phyloP scores from a whole-genome alignment of 2,888 invertebrate species.

The Alsophila aescularia region DNA sequence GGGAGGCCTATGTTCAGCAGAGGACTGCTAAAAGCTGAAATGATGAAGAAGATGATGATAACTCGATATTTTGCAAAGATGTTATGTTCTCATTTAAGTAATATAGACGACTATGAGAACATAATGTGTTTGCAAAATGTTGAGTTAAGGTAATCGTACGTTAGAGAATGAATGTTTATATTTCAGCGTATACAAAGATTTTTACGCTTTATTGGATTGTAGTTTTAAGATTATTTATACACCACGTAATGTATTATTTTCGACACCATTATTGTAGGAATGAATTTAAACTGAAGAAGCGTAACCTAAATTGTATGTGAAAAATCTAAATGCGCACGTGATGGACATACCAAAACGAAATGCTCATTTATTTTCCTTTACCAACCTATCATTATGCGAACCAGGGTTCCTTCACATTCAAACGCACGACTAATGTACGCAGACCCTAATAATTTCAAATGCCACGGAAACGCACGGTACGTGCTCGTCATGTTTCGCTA shows the following conservation, averaged over 20 bases:
- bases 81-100: too few species aligned
- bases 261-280: not conserved
- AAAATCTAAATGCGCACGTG: constrained; percentile 8
- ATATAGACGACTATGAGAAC: too few species aligned
- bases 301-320: not conserved
- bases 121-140: too few species aligned
- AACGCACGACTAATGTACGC: constrained; percentile 11
- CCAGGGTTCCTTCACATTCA: constrained; percentile 15
- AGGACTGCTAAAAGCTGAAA: too few species aligned
- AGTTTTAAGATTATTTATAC: not conserved
- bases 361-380: constrained; percentile 11
- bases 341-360: not conserved
- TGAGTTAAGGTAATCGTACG: too few species aligned
- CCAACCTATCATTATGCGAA: constrained; percentile 19
- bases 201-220: not conserved
- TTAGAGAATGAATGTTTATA: too few species aligned
- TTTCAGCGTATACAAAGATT: too few species aligned
- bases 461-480: constrained; percentile 12
- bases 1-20: too few species aligned
- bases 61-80: too few species aligned
- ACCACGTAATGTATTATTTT: not conserved
- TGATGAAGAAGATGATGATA: too few species aligned
- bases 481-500: constrained; percentile 18
- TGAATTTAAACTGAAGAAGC: not conserved
- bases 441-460: constrained; percentile 23